Conservation (phyloP, 2,113 vertebrate genomes). For the Triplophysa rosa region DNA sequence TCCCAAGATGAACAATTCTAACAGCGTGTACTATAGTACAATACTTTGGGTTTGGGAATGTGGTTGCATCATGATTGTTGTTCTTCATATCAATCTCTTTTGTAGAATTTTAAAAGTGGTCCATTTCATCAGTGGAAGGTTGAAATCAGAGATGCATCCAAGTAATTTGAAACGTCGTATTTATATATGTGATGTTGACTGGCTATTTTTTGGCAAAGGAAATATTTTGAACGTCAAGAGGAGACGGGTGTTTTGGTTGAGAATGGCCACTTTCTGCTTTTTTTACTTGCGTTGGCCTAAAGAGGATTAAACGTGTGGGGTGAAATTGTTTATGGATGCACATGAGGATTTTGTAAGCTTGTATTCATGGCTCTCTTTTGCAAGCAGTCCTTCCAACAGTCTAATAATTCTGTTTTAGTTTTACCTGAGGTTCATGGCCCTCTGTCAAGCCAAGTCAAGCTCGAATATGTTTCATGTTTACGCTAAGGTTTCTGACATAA, state of each 20-base stretch:
- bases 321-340: not conserved
- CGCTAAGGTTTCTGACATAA: not conserved
- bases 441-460: not conserved
- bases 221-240: conserved; percentile 25
- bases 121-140: conserved; percentile 38
- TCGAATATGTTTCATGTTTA: not conserved
- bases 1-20: no score
- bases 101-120: not conserved
- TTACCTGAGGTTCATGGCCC: not conserved
- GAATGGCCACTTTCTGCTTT: not conserved
- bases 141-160: conserved; percentile 26
- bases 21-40: not conserved
- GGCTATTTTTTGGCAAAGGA: conserved; percentile 36
- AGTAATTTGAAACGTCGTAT: not conserved
- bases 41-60: not conserved
- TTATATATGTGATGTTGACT: conserved; percentile 30
- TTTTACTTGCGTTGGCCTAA: no score
- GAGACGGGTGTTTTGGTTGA: no score
- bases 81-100: conserved; percentile 14
- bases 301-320: no score
- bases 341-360: not conserved
- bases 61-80: not conserved
- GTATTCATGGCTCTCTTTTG: not conserved
- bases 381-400: not conserved
- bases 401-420: not conserved